Percentiles rank a stretch among this genome's conserved stretches.
phyloP scores from a whole-genome alignment of 2,888 invertebrate species.

The Ceramica pisi region DNA sequence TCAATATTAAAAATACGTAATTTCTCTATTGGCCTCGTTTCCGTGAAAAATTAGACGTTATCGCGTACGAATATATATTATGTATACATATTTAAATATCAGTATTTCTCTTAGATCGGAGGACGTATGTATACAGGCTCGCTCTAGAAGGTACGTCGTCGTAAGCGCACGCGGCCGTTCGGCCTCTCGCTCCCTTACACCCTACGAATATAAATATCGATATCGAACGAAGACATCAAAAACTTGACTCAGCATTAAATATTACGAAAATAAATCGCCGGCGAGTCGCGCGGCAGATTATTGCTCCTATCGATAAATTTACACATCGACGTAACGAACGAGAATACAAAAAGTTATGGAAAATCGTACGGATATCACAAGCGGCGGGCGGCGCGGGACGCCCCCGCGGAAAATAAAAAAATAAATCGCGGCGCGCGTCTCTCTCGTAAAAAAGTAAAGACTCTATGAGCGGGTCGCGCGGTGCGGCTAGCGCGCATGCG shows the following conservation, averaged over 20 bases:
- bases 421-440: conserved; percentile 90
- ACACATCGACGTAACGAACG: conserved; percentile 91
- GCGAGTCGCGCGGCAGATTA: conserved; percentile 89
- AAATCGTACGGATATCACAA: conserved; percentile 91
- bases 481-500: conserved; percentile 82
- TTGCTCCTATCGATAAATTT: conserved; percentile 91
- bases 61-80: conserved; percentile 90
- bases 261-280: conserved; percentile 91
- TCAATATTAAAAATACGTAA: conserved; percentile 91
- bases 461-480: conserved; percentile 89
- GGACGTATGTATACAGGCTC: conserved; percentile 91
- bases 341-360: conserved; percentile 91
- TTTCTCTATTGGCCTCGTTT: conserved; percentile 90
- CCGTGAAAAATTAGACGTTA: conserved; percentile 89
- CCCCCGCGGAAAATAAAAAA: conserved; percentile 91
- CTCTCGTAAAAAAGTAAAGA: conserved; percentile 90
- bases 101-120: conserved; percentile 89
- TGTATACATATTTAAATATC: conserved; percentile 90
- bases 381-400: conserved; percentile 91
- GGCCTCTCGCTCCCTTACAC: conserved; percentile 88
- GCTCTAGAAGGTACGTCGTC: conserved; percentile 90
- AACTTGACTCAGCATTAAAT: conserved; percentile 90
- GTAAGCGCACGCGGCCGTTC: conserved; percentile 89
- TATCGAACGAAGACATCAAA: conserved; percentile 90
- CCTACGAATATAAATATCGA: conserved; percentile 89